Evolutionary conservation across 2,888 invertebrate genomes (phyloP).

Genomic region (Papilio demoleus): DNA sequence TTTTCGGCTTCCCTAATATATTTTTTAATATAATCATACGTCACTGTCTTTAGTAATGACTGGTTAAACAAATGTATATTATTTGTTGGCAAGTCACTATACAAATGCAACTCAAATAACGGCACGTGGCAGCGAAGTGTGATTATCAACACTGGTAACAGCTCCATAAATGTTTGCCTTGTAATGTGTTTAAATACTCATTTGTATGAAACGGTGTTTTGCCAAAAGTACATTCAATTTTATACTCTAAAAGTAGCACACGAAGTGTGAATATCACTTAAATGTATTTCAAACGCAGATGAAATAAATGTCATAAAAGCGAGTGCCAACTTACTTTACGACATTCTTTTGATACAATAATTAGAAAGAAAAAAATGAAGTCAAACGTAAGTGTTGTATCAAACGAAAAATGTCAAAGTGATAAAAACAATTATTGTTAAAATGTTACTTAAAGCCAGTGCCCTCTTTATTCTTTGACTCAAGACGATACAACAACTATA

Average conservation of each 20-base stretch:
- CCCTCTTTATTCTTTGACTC: neutral
- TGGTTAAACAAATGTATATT: slow-evolving; percentile 29
- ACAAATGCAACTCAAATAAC: slow-evolving; percentile 25
- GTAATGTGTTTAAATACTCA: slow-evolving; percentile 26
- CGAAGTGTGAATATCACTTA: neutral
- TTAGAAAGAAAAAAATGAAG: neutral
- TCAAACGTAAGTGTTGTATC: neutral
- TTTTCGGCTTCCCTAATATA: too few relatives aligned
- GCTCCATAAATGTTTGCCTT: slow-evolving; percentile 43
- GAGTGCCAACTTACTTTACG: neutral
- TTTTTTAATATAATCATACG: too few relatives aligned
- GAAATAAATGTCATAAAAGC: neutral
- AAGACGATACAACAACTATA: neutral
- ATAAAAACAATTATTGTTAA: too few relatives aligned
- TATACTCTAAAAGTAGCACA: neutral
- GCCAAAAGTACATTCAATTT: slow-evolving; percentile 32
- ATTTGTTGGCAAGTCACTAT: slow-evolving; percentile 23
- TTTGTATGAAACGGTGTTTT: slow-evolving; percentile 30
- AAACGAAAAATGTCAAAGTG: neutral
- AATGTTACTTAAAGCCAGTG: too few relatives aligned
- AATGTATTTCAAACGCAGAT: neutral
- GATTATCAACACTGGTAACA: slow-evolving; percentile 42
- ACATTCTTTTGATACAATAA: neutral
- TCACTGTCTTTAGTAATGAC: too few relatives aligned
- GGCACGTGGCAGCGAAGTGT: slow-evolving; percentile 41